Conservation (phyloP, 1,140 invertebrate genomes). For the Atta colombica region DNA sequence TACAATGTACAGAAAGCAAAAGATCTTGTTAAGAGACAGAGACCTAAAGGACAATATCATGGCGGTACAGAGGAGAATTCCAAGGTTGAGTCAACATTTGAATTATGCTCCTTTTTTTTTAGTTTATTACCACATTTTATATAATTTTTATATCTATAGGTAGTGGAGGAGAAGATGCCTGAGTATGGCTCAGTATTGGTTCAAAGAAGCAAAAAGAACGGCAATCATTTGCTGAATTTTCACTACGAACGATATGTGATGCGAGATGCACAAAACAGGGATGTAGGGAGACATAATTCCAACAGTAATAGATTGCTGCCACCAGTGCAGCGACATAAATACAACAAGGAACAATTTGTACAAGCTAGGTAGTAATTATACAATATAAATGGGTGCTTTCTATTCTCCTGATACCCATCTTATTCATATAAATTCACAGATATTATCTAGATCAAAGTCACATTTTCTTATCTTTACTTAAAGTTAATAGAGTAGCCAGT, state of each 20-base stretch:
- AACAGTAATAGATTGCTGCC: constrained; percentile 85
- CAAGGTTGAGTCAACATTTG: constrained; percentile 86
- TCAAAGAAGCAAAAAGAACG: constrained; percentile 96
- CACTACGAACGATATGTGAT: constrained; percentile 89
- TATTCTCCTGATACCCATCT: background rate
- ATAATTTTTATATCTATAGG: constrained; percentile 71
- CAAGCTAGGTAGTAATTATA: constrained; percentile 93
- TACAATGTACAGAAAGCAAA: constrained; percentile 88
- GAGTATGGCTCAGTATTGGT: constrained; percentile 93
- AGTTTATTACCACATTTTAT: constrained; percentile 24
- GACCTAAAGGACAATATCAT: constrained; percentile 89
- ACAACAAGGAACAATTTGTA: constrained; percentile 97
- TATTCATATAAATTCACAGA: background rate
- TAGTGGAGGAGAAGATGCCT: constrained; percentile 88
- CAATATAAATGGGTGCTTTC: background rate
- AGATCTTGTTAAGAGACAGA: constrained; percentile 92
- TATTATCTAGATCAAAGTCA: background rate
- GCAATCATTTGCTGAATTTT: constrained; percentile 97
- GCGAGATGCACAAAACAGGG: constrained; percentile 74
- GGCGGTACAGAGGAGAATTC: constrained; percentile 91
- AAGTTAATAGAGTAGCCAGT: background rate
- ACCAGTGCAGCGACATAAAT: constrained; percentile 89
- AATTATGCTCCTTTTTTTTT: background rate
- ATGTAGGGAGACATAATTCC: constrained; percentile 73
- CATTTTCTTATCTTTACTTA: background rate